Percentiles rank a stretch among this genome's conserved stretches.
These are phyloP conservation scores for Aelia acuminata DNA, from an alignment of 2,888 invertebrate genomes.

Conservation along the genomic window DNA sequence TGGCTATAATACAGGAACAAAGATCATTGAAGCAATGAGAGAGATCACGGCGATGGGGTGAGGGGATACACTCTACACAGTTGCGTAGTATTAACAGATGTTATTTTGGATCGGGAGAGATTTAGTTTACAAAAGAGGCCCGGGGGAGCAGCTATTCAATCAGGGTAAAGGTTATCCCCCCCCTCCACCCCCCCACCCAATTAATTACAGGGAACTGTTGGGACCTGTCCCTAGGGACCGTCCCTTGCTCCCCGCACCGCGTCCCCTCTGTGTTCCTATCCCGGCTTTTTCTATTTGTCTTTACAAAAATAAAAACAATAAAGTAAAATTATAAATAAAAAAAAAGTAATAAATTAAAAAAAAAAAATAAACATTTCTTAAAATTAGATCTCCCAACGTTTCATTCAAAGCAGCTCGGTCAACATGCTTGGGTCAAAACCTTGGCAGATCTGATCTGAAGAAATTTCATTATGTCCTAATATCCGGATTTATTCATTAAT, in stretches of 20 bases:
- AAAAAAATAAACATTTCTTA: too few relatives aligned
- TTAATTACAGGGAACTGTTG: conserved; percentile 63
- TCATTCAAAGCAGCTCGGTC: too few relatives aligned
- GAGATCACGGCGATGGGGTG: not conserved
- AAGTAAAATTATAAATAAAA: not conserved
- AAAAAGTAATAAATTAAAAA: too few relatives aligned
- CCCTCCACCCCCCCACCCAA: conserved; percentile 57
- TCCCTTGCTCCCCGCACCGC: not conserved
- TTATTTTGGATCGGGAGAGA: conserved; percentile 28
- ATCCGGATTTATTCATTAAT: too few relatives aligned
- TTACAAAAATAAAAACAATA: not conserved
- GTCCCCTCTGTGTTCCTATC: not conserved
- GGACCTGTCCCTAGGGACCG: conserved; percentile 16
- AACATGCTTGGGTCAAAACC: too few relatives aligned
- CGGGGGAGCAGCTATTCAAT: conserved; percentile 63
- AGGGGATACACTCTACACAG: too few relatives aligned
- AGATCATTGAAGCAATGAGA: not conserved
- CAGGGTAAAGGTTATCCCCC: conserved; percentile 63
- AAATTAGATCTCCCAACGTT: too few relatives aligned
- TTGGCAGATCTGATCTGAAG: too few relatives aligned
- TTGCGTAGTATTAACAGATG: conserved; percentile 11
- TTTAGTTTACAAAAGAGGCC: conserved; percentile 24
- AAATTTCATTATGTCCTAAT: too few relatives aligned
- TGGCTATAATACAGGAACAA: not conserved
- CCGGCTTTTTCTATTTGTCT: too few relatives aligned